Evolutionary conservation across 2,113 vertebrate genomes (phyloP), one percentile per base, ranked within the genome.

Genomic region (Mixornis gularis): DNA sequence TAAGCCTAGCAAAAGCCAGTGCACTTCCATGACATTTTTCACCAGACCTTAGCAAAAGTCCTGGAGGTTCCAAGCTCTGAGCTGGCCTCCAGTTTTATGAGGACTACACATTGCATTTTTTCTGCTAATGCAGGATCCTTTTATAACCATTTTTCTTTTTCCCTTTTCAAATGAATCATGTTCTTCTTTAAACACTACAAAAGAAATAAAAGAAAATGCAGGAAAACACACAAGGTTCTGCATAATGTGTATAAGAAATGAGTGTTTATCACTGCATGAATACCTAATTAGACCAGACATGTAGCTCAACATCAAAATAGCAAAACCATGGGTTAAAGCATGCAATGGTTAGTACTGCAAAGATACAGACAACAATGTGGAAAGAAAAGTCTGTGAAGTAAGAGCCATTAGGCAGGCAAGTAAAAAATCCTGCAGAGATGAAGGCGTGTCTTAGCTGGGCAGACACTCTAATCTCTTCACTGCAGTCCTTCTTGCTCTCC

Each of bases 391-490:
- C 68, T 89, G 43, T 91, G 84, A 92, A 93, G 55, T 87, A 85
- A 89, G 66, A 93, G 52, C 66, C 78, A 85, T 84, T 91, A 94
- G 82, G 59, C 66, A 91, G 59, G 40, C 63, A 73, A 83, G 51
- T 52, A 63, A 95, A 89, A 87, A 85, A 22, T 55, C 90, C 90
- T 90, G 74, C 79, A 80, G 85, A 85, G 93, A 80, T 90, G 68
- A 93, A 95, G 87, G 79, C 41, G 85, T 30, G 22, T 48, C 27
- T 55, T 82, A 48, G 82, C 79, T 66, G 82, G 71, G 76, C 60
- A 85, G 43, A 30, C 52, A 66, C 79, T 92, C 70, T 77, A 69
- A 92, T 70, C 78, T 87, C 74, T 55, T 66, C 74, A 52, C n/a
- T 82, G 81, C 65, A 79, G 53, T 64, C 62, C 46, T 87, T 48